Conservation (phyloP, 2,797 vertebrate genomes). For the Typhlichthys eigenmanni region DNA sequence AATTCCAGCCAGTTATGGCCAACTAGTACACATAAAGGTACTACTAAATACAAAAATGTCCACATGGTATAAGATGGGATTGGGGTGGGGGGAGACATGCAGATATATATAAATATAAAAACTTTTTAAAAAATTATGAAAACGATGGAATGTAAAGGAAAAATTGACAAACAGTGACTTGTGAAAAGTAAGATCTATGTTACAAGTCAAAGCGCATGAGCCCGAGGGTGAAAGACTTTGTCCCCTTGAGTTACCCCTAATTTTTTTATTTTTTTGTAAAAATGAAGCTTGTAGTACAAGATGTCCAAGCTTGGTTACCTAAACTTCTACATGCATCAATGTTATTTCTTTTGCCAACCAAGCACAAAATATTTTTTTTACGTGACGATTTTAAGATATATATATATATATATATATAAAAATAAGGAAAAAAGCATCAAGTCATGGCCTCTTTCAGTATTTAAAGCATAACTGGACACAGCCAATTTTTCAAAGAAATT, state of each 20-base stretch:
- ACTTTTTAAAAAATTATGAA: slow-evolving; percentile 30
- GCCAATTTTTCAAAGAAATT: slow-evolving; percentile 84
- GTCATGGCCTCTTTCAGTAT: slow-evolving; percentile 97
- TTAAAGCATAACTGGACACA: slow-evolving; percentile 89
- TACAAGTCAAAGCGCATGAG: slow-evolving; percentile 86
- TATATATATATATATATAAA: slow-evolving; percentile 68
- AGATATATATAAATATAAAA: slow-evolving; percentile 59
- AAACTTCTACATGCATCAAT: slow-evolving; percentile 90
- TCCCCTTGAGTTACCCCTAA: slow-evolving; percentile 88
- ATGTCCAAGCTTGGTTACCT: slow-evolving; percentile 95
- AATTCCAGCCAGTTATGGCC: slow-evolving; percentile 99
- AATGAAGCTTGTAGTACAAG: slow-evolving; percentile 89
- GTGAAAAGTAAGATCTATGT: slow-evolving; percentile 74
- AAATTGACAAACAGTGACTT: slow-evolving; percentile 63
- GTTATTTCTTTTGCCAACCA: slow-evolving; percentile 92
- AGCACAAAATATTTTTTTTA: slow-evolving; percentile 98
- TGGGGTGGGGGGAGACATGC: slow-evolving; percentile 45
- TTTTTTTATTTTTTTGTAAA: slow-evolving; percentile 51
- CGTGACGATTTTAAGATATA: slow-evolving; percentile 81
- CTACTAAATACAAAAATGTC: slow-evolving; percentile 68
- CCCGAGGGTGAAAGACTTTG: slow-evolving; percentile 84
- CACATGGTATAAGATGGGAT: slow-evolving; percentile 66
- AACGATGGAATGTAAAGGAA: slow-evolving; percentile 70
- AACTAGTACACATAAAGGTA: slow-evolving; percentile 81
- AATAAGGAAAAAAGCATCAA: slow-evolving; percentile 69